Evolutionary conservation across 2,113 vertebrate genomes (phyloP).

Genomic region (Eulemur macaco): DNA sequence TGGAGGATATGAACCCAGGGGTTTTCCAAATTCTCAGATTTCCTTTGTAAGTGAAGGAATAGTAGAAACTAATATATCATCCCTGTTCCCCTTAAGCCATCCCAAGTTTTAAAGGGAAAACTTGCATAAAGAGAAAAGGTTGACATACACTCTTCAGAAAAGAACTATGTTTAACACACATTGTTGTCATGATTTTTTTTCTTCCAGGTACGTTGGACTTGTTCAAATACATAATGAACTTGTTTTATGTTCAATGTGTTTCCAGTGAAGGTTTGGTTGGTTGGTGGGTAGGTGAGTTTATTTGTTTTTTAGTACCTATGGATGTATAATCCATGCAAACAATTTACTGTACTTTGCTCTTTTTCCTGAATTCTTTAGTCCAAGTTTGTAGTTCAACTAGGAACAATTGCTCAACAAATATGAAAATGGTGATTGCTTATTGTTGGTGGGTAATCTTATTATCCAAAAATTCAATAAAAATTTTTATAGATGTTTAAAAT

Average conservation of each 20-base stretch:
- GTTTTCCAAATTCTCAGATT: neutral
- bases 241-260: slow-evolving; percentile 39
- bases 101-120: neutral
- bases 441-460: slow-evolving; percentile 60
- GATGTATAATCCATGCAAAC: neutral
- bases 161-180: neutral
- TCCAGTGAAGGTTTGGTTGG: neutral
- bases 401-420: slow-evolving; percentile 67
- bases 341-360: slow-evolving; percentile 14
- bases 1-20: neutral
- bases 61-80: neutral
- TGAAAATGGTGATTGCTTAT: slow-evolving; percentile 60
- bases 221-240: neutral
- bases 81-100: neutral
- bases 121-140: neutral
- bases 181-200: neutral
- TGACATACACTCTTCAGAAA: neutral
- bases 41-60: neutral
- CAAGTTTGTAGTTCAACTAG: slow-evolving; percentile 25
- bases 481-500: slow-evolving; percentile 58
- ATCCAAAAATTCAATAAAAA: slow-evolving; percentile 69
- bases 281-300: neutral
- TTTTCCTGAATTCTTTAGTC: slow-evolving; percentile 50
- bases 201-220: neutral
- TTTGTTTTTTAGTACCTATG: neutral